Evolutionary conservation across 2,113 vertebrate genomes (phyloP).

Genomic region (Clarias magur): DNA sequence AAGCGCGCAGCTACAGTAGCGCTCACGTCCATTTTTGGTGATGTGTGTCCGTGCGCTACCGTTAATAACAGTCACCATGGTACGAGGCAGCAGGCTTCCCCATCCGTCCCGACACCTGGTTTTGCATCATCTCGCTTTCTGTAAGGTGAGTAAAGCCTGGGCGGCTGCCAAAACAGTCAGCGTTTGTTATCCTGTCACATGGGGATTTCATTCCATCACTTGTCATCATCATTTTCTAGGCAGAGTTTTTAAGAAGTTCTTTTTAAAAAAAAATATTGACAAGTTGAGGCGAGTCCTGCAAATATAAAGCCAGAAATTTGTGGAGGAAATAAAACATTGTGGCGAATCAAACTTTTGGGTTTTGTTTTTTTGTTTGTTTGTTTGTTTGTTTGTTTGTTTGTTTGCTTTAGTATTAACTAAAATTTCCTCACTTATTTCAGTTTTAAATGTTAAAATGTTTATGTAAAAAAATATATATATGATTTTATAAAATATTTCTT

Average conservation of each 20-base stretch:
- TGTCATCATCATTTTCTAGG: not conserved
- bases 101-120: constrained; percentile 8
- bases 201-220: constrained; percentile 8
- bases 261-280: not conserved
- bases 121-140: constrained; percentile 27
- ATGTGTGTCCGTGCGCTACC: not conserved
- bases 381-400: too few relatives aligned
- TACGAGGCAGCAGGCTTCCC: not conserved
- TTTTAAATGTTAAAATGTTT: not conserved
- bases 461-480: not conserved
- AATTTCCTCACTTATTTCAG: not conserved
- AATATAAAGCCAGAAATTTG: not conserved
- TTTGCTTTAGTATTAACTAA: not conserved
- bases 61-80: not conserved
- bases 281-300: not conserved
- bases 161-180: constrained; percentile 1
- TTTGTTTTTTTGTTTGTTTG: too few relatives aligned
- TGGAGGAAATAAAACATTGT: not conserved
- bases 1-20: not conserved
- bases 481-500: not conserved
- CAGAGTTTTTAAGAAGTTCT: not conserved
- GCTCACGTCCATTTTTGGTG: not conserved
- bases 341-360: not conserved
- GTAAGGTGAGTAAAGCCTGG: constrained; percentile 28
- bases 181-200: not conserved